Conservation (phyloP, 2,797 vertebrate species). For the Odontamblyopus lacepedii region DNA sequence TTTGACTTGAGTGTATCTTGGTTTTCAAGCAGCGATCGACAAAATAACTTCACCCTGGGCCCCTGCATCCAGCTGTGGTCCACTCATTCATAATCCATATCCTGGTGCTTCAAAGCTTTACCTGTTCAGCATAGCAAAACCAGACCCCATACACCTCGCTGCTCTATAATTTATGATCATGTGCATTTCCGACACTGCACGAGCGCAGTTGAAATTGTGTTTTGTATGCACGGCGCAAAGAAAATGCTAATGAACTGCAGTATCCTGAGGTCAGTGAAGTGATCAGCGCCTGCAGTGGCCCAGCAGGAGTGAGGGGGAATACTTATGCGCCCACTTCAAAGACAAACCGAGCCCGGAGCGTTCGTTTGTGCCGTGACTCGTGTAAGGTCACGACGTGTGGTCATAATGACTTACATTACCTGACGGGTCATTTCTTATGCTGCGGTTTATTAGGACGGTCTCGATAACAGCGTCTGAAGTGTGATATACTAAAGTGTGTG, state of each 20-base stretch:
- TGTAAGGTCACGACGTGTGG: slow-evolving; percentile 1
- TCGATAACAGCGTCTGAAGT: too few species aligned
- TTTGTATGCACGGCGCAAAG: slow-evolving; percentile 43
- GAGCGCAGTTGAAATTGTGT: neutral
- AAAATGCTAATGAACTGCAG: slow-evolving; percentile 63
- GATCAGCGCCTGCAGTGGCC: slow-evolving; percentile 26
- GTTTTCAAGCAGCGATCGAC: neutral
- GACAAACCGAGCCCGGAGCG: slow-evolving; percentile 5
- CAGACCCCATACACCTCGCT: neutral
- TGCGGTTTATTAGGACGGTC: too few species aligned
- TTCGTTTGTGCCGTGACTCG: neutral
- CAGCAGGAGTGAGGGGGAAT: slow-evolving; percentile 30
- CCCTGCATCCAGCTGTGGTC: neutral
- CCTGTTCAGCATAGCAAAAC: slow-evolving; percentile 5
- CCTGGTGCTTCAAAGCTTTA: neutral
- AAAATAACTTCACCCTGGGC: neutral
- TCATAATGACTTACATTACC: neutral
- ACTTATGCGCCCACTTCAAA: slow-evolving; percentile 26
- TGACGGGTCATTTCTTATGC: neutral
- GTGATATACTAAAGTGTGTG: too few species aligned
- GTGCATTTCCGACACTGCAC: neutral
- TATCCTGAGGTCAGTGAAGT: slow-evolving; percentile 47
- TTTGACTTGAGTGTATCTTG: neutral
- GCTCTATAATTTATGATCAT: neutral
- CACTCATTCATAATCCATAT: neutral